Base-by-base conservation (phyloP, 2,113 vertebrate species). In the Lagenorhynchus albirostris region DNA sequence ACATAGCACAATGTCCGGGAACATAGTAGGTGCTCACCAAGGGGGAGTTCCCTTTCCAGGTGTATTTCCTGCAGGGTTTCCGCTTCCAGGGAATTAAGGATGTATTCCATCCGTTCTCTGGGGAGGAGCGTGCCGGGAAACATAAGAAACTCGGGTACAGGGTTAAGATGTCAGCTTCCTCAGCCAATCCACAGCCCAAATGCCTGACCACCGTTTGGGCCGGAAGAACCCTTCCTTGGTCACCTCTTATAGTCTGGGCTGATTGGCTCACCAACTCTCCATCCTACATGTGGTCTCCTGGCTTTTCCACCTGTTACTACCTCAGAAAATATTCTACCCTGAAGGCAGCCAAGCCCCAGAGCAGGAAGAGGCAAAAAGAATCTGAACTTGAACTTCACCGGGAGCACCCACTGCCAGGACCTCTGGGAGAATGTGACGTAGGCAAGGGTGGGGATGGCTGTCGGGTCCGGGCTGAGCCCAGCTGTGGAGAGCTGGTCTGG, bases 171-270 rank as follows among this genome's bases (percentile, higher is more conserved):
- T 20, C 53, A 62, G 14, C 26, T 3, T 50, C 25, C 44, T 76
- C 3, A 1, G n/a, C 23, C 31, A 17, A 23, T 15, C 31, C 10
- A 4, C 1, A 53, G 67, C 47, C 23, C 21, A 73, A 77, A 50
- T 38, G n/a, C 33, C 67, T 58, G 50, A 47, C 18, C 0, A 0
- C 80, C 29, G 1, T 14, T 41, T n/a, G 15, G 58, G 33, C 60
- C 58, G 15, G 21, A 26, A 73, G 55, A n/a, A 33, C 8, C 3
- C 21, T 18, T 13, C 5, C 31, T 12, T 17, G 85, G 70, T 33
- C 33, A 36, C 17, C n/a, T 41, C 50, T 5, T 29, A 10, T 33
- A 8, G 15, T 85, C 25, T 26, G 6, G 25, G 50, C 70, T 15
- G 36, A 29, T 17, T 21, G 1, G 1, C 60, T 68, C 33, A 31